These are phyloP conservation scores for Antitype chi DNA, from an alignment of 2,888 invertebrate species.

Conservation along the genomic window DNA sequence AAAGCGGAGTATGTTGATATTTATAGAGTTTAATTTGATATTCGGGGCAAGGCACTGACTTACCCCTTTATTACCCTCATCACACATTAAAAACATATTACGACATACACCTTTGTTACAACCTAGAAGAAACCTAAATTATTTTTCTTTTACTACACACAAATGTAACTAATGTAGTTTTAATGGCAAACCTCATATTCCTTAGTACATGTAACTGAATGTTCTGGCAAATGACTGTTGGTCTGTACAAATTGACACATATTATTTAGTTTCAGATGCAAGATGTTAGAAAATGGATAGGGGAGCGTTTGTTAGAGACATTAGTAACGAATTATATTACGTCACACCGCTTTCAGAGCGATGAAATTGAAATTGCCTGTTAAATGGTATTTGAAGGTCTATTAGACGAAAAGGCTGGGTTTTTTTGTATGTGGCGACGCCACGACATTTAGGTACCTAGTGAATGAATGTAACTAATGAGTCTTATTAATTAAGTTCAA, in stretches of 20 bases:
- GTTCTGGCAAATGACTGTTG: conserved; percentile 23
- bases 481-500: background rate
- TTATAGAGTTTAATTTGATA: background rate
- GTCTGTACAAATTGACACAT: background rate
- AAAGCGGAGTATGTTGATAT: background rate
- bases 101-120: background rate
- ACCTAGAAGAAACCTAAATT: conserved; percentile 19
- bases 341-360: background rate
- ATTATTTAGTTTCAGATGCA: conserved; percentile 14
- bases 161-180: conserved; percentile 49
- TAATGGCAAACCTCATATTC: conserved; percentile 42
- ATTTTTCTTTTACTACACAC: conserved; percentile 2
- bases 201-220: conserved; percentile 5
- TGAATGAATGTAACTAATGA: background rate
- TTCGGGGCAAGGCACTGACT: background rate
- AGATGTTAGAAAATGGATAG: background rate
- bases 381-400: background rate
- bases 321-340: background rate
- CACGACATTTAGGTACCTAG: too few relatives aligned
- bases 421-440: background rate
- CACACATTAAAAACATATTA: conserved; percentile 12
- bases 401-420: background rate
- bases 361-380: background rate
- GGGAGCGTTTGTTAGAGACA: background rate
- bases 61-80: background rate